Evolutionary conservation across 2,888 invertebrate species (phyloP), one percentile per base, ranked within the genome.

Genomic region (Yponomeuta plumbellus): DNA sequence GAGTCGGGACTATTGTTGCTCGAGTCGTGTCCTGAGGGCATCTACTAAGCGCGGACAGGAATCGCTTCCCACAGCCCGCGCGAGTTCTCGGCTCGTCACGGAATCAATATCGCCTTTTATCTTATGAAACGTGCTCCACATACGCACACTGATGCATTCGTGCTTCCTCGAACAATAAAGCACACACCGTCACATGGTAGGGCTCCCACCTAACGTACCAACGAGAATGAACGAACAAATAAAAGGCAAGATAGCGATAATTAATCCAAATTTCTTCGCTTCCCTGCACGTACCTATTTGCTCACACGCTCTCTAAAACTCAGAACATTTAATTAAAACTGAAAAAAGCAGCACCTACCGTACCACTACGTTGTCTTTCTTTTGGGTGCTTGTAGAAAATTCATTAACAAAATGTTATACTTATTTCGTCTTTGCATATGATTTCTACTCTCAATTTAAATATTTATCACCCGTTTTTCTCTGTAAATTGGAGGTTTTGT

Each of bases 61-160:
- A 87, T 86, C 83, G 84, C 83, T 90, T 90, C 90, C 86, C 90
- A 90, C 88, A 87, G 87, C 83, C 78, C 83, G 85, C 44, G 44
- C 83, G 85, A 13, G 44, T 81, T 79, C 83, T 79, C 82, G 77
- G 78, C 83, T 84, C 88, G 88, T 88, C 88, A 90, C 89, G 89
- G 86, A 90, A 90, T 90, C 90, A 89, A 90, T 90, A 90, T 87
- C 85, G 84, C 82, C 88, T 90, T 88, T 89, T 91, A 90, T 90
- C 87, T 90, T 85, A 84, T 80, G 81, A 85, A 85, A 86, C 88
- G 87, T 87, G 88, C 84, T 84, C 81, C 80, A 85, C 83, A 87
- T 85, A 84, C 81, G 79, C 79, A 76, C 77, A 77, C 74, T 73
- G 76, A 76, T 74, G 75, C 44, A 63, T 3, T 59, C 63, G n/a